Evolutionary conservation across 2,888 invertebrate species (phyloP), one percentile per base, ranked within the genome.

Genomic region (Tetragnatha montana): DNA sequence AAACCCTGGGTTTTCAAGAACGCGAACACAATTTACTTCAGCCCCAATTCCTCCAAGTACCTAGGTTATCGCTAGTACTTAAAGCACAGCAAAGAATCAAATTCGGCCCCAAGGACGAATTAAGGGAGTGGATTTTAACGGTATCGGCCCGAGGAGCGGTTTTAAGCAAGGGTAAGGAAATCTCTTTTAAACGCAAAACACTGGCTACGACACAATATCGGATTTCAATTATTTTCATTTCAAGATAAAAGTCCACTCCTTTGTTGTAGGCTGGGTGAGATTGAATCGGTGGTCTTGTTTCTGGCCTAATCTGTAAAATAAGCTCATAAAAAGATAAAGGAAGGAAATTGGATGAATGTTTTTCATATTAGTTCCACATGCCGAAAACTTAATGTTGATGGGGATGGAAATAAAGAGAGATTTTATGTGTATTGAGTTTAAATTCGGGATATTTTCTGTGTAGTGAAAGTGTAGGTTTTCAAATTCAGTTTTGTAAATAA

Each of bases 51-150:
- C 86, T 51, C 35, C 86, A 86, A 86, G 80, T 86, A 21, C 86
- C 79, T 47, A 74, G 74, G 86, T 86, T 86, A 86, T 86, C 80
- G 68, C 79, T 47, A 80, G 79, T 80, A 73, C 80, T 86, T 86
- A 86, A 80, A 74, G 60, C 74, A 74, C 80, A 80, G 80, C 80
- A 80, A 80, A 80, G 73, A 80, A 71, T 86, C 86, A 68, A 86
- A 86, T 86, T 73, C 60, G 86, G 80, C 86, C 86, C 86, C 47
- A 71, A 86, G 86, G 86, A 86, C 51, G 68, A 86, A 86, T 86
- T 86, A 86, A 86, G 80, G 74, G 60, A n/a, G 60, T 35, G 60
- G 50, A 74, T 79, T 80, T 60, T 79, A 50, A 80, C 60, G 79
- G 78, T 22, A 78, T 71, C 49, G 47, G 21, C 19, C 68, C 47